phyloP scores from a whole-genome alignment of 1,140 invertebrate genomes.

The Lordiphosa stackelbergi region DNA sequence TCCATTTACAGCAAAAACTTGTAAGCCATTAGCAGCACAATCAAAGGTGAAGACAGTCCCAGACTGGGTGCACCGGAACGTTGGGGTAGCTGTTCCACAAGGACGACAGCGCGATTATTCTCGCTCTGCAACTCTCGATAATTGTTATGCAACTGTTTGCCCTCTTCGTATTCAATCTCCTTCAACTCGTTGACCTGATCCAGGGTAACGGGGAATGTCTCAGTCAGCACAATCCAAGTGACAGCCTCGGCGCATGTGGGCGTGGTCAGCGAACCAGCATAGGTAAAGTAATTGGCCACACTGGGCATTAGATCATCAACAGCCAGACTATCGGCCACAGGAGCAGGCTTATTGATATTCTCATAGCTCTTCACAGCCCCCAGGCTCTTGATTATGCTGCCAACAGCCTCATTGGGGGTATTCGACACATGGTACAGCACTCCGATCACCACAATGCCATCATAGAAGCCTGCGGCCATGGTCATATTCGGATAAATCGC shows the following conservation, averaged over 20 bases:
- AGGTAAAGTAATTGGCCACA: slow-evolving; percentile 81
- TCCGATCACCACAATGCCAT: slow-evolving; percentile 84
- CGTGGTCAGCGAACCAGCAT: slow-evolving; percentile 87
- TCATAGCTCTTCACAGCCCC: slow-evolving; percentile 63
- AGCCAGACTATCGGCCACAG: slow-evolving; percentile 76
- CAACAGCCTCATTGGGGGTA: slow-evolving; percentile 49
- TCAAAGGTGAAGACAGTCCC: slow-evolving; percentile 11
- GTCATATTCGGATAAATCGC: slow-evolving; percentile 79
- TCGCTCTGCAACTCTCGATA: slow-evolving; percentile 76
- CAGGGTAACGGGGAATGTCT: slow-evolving; percentile 80
- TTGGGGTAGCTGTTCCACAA: slow-evolving; percentile 37
- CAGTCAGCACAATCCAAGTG: slow-evolving; percentile 84
- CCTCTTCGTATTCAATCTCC: slow-evolving; percentile 68
- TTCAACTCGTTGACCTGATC: slow-evolving; percentile 79
- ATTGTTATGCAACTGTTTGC: slow-evolving; percentile 75
- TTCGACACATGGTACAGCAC: slow-evolving; percentile 83
- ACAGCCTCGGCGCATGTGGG: slow-evolving; percentile 85
- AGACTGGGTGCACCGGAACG: slow-evolving; percentile 15
- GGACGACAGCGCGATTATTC: slow-evolving; percentile 68
- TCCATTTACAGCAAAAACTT: slow-evolving; percentile 35
- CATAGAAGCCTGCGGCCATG: slow-evolving; percentile 79
- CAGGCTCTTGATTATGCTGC: slow-evolving; percentile 58
- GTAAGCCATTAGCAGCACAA: slow-evolving; percentile 21
- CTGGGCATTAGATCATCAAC: slow-evolving; percentile 79
- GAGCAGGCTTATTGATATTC: slow-evolving; percentile 78